Evolutionary conservation across 1,140 invertebrate species (phyloP), one percentile per base, ranked within the genome.

Genomic region (Ganaspis sp.): DNA sequence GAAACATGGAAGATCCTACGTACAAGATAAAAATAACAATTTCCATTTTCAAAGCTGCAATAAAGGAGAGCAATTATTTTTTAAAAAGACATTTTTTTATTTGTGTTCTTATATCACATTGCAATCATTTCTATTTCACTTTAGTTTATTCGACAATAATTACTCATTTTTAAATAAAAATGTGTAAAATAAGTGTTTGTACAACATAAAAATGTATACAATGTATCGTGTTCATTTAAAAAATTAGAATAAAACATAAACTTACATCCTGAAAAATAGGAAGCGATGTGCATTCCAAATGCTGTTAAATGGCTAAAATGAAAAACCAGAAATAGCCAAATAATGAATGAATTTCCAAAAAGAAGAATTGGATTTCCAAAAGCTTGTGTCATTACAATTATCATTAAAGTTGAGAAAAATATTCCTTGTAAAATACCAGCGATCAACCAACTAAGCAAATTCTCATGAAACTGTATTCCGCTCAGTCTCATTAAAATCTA

Each of bases 311-410:
- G 58, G 0, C 23, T 26, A 64, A 64, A 15, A n/a, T 64, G 23
- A 11, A 64, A 64, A 34, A 64, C 15, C 0, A 64, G 11, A n/a
- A 64, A 64, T 15, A 64, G 23, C 58, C 58, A 64, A 64, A 64
- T 64, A 29, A 64, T 64, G 4, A 64, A 64, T 64, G 58, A 64
- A 64, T 64, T 64, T 64, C 58, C 58, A 64, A 26, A 64, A 64
- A n/a, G 11, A 26, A 64, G 58, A 29, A 64, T 64, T 64, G 58
- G 58, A 29, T 64, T 64, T 12, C 15, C 21, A 29, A 64, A 64
- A 64, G 9, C 4, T 64, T 64, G 23, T 64, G 58, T 34, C 58
- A 64, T 64, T 29, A 64, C 3, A 4, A 64, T 15, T 29, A 64
- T 64, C 15, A 64, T 34, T 29, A n/a, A 4, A 6, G 58, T 34